Evolutionary conservation across 2,888 invertebrate species (phyloP).

Genomic region (Bombyx huttoni): DNA sequence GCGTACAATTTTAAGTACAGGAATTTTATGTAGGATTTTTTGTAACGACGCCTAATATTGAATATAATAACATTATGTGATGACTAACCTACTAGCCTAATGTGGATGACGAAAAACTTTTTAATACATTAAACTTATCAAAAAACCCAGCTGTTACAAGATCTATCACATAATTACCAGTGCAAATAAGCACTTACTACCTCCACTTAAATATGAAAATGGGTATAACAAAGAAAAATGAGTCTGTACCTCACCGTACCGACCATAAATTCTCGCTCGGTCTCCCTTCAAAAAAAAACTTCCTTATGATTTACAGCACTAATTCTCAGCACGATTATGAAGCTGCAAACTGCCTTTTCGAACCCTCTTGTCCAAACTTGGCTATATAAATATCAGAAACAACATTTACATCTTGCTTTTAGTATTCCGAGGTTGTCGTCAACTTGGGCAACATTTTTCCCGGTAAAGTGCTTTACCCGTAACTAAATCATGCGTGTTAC

Average conservation of each 20-base stretch:
- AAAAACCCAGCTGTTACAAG: neutral
- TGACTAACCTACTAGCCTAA: neutral
- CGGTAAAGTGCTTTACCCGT: constrained; percentile 36
- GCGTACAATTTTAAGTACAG: too few species aligned
- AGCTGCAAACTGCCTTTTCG: constrained; percentile 20
- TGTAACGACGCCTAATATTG: neutral
- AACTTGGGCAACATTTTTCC: constrained; percentile 48
- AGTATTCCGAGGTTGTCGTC: constrained; percentile 35
- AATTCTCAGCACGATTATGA: constrained; percentile 20
- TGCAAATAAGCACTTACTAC: neutral
- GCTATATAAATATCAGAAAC: constrained; percentile 40
- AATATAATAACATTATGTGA: neutral
- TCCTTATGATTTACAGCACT: constrained; percentile 25
- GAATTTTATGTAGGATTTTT: too few species aligned
- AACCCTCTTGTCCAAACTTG: constrained; percentile 24
- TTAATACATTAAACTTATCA: neutral
- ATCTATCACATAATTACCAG: neutral
- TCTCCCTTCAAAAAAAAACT: constrained; percentile 17
- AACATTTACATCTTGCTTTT: constrained; percentile 41
- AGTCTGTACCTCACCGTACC: neutral
- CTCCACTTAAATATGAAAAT: neutral
- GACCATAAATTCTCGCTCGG: constrained; percentile 10
- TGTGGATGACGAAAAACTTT: neutral
- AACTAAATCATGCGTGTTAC: constrained; percentile 41
- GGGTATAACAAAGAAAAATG: neutral